Evolutionary conservation across 1,140 invertebrate species (phyloP).

Genomic region (Pachypsylla venusta): DNA sequence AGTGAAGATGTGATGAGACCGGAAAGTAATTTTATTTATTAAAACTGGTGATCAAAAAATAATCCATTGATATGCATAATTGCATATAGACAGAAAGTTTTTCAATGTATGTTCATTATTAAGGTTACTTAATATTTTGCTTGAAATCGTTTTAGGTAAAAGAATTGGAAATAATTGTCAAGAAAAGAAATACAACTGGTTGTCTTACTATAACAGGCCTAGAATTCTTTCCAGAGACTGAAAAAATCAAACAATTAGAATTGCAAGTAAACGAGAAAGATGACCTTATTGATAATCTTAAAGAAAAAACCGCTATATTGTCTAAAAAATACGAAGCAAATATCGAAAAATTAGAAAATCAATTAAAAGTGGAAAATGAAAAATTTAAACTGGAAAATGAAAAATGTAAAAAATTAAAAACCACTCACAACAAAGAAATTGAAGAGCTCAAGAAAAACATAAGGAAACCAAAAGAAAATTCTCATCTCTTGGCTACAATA

Average conservation of each 20-base stretch:
- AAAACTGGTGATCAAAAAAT: no score
- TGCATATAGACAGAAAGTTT: no score
- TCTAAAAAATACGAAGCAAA: constrained; percentile 12
- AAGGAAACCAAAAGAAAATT: constrained; percentile 42
- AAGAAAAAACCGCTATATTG: background rate
- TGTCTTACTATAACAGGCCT: background rate
- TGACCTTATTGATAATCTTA: constrained; percentile 4
- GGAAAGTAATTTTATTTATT: no score
- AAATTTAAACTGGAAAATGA: constrained; percentile 8
- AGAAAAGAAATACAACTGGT: constrained; percentile 2
- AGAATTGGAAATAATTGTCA: constrained; percentile 10
- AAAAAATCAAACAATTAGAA: constrained; percentile 8
- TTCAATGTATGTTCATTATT: no score
- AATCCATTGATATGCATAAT: no score
- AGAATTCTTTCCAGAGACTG: background rate
- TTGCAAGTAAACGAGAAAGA: background rate
- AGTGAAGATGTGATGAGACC: no score
- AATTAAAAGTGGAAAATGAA: constrained; percentile 10
- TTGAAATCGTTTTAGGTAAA: background rate
- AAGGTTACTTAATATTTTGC: background rate
- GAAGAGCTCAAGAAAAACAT: constrained; percentile 9
- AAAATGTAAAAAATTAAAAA: background rate
- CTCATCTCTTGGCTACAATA: constrained; percentile 58
- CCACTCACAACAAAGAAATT: constrained; percentile 9
- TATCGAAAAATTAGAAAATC: constrained; percentile 9